Evolutionary conservation across 2,888 invertebrate species (phyloP).

Genomic region (Folsomia candida): DNA sequence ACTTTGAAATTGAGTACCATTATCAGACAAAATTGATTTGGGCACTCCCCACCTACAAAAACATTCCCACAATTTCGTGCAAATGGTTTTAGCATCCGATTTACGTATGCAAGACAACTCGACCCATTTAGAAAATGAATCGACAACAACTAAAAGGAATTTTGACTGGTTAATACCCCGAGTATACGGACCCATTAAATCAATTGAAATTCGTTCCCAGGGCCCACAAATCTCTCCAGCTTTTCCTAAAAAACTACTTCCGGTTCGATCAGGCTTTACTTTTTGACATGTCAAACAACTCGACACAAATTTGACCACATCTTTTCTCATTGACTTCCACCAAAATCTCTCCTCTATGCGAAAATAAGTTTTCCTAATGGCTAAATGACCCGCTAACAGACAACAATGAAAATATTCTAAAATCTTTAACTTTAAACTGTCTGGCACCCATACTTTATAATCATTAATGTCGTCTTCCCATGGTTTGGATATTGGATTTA

Average conservation of each 20-base stretch:
- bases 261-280: slow-evolving; percentile 10
- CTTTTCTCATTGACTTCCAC: slow-evolving; percentile 12
- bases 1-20: too few species aligned
- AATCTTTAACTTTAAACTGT: background rate
- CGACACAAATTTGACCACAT: slow-evolving; percentile 15
- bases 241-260: too few species aligned
- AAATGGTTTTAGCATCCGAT: too few species aligned
- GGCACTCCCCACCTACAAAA: slow-evolving; percentile 26
- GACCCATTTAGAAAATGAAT: slow-evolving; percentile 28
- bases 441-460: slow-evolving; percentile 31
- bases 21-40: slow-evolving; percentile 17
- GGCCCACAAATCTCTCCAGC: slow-evolving; percentile 4
- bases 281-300: slow-evolving; percentile 24
- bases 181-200: too few species aligned
- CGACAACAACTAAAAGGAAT: slow-evolving; percentile 26
- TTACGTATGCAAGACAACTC: too few species aligned
- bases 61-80: slow-evolving; percentile 10
- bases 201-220: slow-evolving; percentile 11
- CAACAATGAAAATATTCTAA: slow-evolving; percentile 26
- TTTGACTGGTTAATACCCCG: slow-evolving; percentile 19
- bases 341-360: slow-evolving; percentile 17
- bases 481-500: slow-evolving; percentile 22
- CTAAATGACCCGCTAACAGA: slow-evolving; percentile 19
- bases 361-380: slow-evolving; percentile 23
- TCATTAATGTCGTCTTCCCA: slow-evolving; percentile 27